Base-by-base conservation (phyloP, 2,113 vertebrate species). In the Acinonyx jubatus region DNA sequence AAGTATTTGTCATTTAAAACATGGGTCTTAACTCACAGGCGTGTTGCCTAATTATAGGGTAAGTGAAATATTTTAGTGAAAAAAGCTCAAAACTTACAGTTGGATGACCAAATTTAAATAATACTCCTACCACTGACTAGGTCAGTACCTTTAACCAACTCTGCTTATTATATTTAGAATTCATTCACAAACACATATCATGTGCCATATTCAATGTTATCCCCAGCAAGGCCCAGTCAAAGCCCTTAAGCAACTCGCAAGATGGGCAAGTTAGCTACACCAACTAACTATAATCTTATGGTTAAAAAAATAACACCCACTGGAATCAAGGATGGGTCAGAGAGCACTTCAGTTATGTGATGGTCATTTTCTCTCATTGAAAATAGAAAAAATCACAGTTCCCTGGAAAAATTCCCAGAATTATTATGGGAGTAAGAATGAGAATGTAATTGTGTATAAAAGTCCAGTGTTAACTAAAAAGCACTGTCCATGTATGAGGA, bases 121-220 rank as follows among this genome's bases (percentile, higher is more conserved):
- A 92, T 38, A 25, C 21, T 85, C 84, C 6, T 71, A 45, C 5
- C 23, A 45, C 18, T 96, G 86, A 65, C 7, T 57, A 52, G 33
- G 33, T 18, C 81, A 33, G 21, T 87, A 23, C 15, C 41, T 89
- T 90, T 78, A 61, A 38, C 18, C 29, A 74, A 80, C 1, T 65
- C 25, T 89, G 38, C n/a, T 93, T 19, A 36, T 76, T 89, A 52
- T 50, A 45, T 66, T 92, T 88, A 92, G 66, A 73, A 92, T 31
- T 87, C 16, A 45, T 38, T 95, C 5, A 36, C 27, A 94, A 91
- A 71, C 18, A 76, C 6, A 31, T 79, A 23, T 11, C 13, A 85
- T 36, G n/a, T 50, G 11, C 11, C 36, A 6, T 3, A 71, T 71
- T 0, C 12, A 78, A 83, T 36, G 7, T 9, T 85, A 48, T 9